Evolutionary conservation across 1,140 invertebrate species (phyloP).

Genomic region (Anagrus nilaparvatae): DNA sequence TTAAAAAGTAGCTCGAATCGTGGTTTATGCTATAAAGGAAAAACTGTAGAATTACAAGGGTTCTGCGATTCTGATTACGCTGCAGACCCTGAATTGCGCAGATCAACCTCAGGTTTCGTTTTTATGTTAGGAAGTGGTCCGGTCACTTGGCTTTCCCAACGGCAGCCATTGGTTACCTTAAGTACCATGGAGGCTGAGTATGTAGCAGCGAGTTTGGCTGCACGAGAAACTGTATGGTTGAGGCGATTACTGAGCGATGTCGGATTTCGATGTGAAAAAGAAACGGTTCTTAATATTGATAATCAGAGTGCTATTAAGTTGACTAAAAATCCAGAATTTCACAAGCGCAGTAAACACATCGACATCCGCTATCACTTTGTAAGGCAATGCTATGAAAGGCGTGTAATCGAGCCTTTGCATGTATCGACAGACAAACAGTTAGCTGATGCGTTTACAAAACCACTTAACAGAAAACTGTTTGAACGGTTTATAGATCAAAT

Average conservation of each 20-base stretch:
- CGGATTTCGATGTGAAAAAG: constrained; percentile 13
- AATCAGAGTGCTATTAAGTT: constrained; percentile 34
- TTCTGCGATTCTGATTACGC: constrained; percentile 37
- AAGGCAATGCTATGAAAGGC: constrained; percentile 16
- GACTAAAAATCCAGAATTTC: constrained; percentile 28
- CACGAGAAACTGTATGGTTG: constrained; percentile 33
- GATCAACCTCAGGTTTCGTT: constrained; percentile 30
- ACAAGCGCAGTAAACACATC: constrained; percentile 26
- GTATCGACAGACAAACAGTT: not conserved
- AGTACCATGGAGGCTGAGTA: constrained; percentile 43
- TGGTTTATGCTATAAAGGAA: not conserved
- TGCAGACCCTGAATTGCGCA: constrained; percentile 24
- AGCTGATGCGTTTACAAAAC: constrained; percentile 1
- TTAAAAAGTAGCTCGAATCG: constrained; percentile 7
- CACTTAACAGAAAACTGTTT: not conserved
- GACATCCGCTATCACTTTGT: constrained; percentile 29
- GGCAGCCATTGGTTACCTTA: constrained; percentile 37
- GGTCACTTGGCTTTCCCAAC: constrained; percentile 34
- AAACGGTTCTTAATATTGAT: no score
- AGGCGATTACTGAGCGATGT: constrained; percentile 20
- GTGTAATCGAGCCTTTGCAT: not conserved
- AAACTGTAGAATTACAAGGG: constrained; percentile 7
- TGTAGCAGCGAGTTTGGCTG: constrained; percentile 31
- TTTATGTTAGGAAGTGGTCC: constrained; percentile 26
- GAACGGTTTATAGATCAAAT: no score